Conservation (phyloP, 2,113 vertebrate species). For the Calyptomena viridis region DNA sequence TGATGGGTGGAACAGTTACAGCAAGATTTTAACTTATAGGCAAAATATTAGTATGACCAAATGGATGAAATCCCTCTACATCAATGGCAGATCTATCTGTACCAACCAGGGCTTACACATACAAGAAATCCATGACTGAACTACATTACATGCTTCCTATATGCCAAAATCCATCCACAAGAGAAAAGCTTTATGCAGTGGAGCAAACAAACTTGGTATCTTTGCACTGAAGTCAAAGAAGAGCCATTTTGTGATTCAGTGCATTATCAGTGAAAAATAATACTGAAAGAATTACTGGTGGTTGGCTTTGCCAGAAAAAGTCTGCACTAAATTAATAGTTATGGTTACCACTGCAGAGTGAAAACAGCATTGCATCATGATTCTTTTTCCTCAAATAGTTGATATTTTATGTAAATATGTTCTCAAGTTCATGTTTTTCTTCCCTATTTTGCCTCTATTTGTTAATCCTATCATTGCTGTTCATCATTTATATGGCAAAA, state of each 20-base stretch:
- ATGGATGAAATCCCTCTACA: not conserved
- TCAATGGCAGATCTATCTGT: not conserved
- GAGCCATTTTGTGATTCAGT: not conserved
- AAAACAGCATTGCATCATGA: not conserved
- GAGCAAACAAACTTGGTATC: not conserved
- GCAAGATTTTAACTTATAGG: not conserved
- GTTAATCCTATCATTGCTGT: not conserved
- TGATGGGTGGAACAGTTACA: not conserved
- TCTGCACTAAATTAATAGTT: not conserved
- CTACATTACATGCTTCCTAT: not conserved
- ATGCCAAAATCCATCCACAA: not conserved
- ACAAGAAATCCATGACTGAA: not conserved
- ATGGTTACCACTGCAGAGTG: not conserved
- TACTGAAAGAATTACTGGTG: not conserved
- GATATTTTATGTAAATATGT: not conserved
- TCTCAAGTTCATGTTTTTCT: not conserved
- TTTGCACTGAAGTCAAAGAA: not conserved
- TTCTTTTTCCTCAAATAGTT: not conserved
- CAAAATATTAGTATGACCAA: not conserved
- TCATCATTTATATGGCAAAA: not conserved
- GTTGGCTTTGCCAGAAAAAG: not conserved
- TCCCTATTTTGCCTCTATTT: not conserved
- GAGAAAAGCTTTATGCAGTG: not conserved
- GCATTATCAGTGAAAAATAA: not conserved
- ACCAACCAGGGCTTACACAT: not conserved